Conservation (phyloP, 2,113 vertebrate species). For the Oriolus oriolus region DNA sequence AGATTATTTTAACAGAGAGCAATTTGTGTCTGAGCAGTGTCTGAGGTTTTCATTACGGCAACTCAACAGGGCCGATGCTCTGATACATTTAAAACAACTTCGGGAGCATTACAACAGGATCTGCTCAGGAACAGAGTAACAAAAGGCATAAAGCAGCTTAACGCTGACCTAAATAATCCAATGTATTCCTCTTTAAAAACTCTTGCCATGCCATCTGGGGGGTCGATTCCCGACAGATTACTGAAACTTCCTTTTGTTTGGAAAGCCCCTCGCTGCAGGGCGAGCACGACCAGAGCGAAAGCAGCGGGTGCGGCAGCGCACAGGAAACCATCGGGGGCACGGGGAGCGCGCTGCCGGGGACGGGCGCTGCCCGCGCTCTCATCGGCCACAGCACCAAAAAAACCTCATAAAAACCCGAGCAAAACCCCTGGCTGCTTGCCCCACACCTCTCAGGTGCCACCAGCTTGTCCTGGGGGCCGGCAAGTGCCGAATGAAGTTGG, state of each 20-base stretch:
- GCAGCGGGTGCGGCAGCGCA: neutral
- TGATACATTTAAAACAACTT: too few relatives aligned
- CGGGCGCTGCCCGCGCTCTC: neutral
- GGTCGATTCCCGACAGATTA: neutral
- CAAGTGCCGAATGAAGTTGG: fast-evolving
- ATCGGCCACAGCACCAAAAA: neutral
- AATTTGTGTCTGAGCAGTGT: neutral
- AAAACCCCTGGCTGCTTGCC: fast-evolving
- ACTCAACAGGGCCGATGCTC: neutral
- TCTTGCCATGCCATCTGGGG: neutral
- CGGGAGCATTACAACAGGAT: neutral
- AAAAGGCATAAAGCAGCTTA: neutral
- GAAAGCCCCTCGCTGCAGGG: fast-evolving
- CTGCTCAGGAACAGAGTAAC: neutral
- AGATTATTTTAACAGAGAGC: neutral
- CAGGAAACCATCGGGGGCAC: neutral
- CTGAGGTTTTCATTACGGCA: neutral
- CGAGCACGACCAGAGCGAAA: neutral
- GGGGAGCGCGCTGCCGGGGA: neutral
- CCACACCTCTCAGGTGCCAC: neutral
- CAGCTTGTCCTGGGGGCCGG: neutral
- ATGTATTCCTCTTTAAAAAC: neutral
- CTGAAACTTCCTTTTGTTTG: neutral
- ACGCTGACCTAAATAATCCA: neutral
- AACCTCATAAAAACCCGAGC: fast-evolving